phyloP scores from a whole-genome alignment of 2,888 invertebrate genomes.

The Candidula unifasciata region DNA sequence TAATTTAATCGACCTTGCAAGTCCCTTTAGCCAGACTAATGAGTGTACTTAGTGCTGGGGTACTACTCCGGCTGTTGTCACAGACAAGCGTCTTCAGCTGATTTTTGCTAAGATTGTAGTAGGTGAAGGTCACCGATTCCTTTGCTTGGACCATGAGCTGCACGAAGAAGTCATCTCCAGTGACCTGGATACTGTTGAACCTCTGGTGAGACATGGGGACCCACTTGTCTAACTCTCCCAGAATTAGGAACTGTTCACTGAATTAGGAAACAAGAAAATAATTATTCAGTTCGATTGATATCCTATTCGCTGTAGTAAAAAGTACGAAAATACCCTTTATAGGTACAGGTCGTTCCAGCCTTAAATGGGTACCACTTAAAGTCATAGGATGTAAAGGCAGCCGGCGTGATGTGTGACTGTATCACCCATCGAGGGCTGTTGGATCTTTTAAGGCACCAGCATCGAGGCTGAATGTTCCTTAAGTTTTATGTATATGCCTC shows the following conservation, averaged over 20 bases:
- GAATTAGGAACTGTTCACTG: slow-evolving; percentile 48
- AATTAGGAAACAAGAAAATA: neutral
- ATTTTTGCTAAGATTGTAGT: slow-evolving; percentile 38
- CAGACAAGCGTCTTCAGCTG: slow-evolving; percentile 8
- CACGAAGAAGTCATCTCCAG: slow-evolving; percentile 43
- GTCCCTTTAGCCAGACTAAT: neutral
- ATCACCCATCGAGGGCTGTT: too few relatives aligned
- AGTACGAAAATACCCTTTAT: too few relatives aligned
- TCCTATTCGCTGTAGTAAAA: too few relatives aligned
- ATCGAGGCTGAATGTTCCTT: too few relatives aligned
- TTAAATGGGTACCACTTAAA: too few relatives aligned
- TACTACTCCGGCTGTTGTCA: slow-evolving; percentile 18
- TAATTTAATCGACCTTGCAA: neutral
- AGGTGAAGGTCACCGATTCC: slow-evolving; percentile 50
- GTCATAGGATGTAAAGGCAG: too few relatives aligned
- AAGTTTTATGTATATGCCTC: too few relatives aligned
- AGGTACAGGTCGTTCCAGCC: too few relatives aligned
- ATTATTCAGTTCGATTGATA: too few relatives aligned
- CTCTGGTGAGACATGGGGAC: slow-evolving; percentile 59
- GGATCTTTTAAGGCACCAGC: too few relatives aligned
- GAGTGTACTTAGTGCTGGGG: neutral
- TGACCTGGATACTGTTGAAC: slow-evolving; percentile 47
- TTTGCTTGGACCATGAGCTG: slow-evolving; percentile 48
- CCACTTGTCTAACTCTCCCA: slow-evolving; percentile 60
- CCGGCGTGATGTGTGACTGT: too few relatives aligned